phyloP scores from a whole-genome alignment of 1,140 invertebrate species.

The Neodiprion pinetum region DNA sequence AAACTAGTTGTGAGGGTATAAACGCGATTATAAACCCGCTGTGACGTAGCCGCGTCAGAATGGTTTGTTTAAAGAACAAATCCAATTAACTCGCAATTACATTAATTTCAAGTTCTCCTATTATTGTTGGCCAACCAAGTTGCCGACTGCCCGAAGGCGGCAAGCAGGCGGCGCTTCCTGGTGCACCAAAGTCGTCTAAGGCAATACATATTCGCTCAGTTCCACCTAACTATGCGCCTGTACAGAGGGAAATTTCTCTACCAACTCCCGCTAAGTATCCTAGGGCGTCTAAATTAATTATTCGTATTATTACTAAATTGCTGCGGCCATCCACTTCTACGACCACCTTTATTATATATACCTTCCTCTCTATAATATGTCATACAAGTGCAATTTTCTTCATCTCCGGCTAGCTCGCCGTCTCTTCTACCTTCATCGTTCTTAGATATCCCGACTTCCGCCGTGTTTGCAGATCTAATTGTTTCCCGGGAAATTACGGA shows the following conservation, averaged over 20 bases:
- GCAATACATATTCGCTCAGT: neutral
- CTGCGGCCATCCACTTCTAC: no score
- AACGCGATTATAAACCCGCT: no score
- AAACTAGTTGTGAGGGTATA: no score
- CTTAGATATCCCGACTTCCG: no score
- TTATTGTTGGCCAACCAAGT: constrained; percentile 7
- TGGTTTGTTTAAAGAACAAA: constrained; percentile 1
- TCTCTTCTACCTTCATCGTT: no score
- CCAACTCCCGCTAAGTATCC: neutral
- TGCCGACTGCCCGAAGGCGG: neutral
- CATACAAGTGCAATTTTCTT: no score
- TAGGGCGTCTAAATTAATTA: neutral
- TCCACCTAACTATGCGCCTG: neutral
- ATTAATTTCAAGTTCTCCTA: neutral
- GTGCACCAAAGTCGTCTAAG: neutral
- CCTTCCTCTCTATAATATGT: no score
- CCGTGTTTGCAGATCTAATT: no score
- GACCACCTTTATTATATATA: no score
- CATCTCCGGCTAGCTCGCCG: no score
- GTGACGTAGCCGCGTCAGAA: neutral
- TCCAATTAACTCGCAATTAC: constrained; percentile 7
- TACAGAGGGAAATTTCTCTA: neutral
- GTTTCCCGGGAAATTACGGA: no score
- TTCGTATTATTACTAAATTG: neutral
- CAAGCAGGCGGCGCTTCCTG: neutral